A percentile compares a stretch with the other conserved stretches of the same genome.
Evolutionary conservation across 2,797 vertebrate genomes (phyloP).

Genomic region (Lagorchestes hirsutus): DNA sequence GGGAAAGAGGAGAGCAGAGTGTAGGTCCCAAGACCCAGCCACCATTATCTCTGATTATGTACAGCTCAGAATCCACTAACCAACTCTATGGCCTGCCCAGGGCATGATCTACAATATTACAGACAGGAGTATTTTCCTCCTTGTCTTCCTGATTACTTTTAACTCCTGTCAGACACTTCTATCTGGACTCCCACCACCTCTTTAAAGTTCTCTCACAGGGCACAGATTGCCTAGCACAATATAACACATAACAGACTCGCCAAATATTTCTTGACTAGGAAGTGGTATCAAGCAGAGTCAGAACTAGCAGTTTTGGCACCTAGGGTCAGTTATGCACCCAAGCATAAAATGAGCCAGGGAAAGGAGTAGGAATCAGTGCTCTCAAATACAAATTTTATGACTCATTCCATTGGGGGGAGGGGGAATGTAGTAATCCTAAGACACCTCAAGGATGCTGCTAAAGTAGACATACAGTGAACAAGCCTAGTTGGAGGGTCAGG

Average conservation of each 20-base stretch:
- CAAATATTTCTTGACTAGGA: not conserved
- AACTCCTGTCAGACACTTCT: not conserved
- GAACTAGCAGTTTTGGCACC: not conserved
- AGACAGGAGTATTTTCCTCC: not conserved
- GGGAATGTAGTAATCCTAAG: not conserved
- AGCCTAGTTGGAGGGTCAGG: not conserved
- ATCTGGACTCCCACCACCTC: not conserved
- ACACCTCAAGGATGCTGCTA: not conserved
- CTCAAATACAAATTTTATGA: not conserved
- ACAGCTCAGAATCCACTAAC: not conserved
- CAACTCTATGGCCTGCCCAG: not conserved
- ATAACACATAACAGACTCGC: not conserved
- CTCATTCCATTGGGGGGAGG: not conserved
- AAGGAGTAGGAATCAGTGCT: not conserved
- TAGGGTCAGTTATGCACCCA: not conserved
- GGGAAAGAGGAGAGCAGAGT: constrained; percentile 13
- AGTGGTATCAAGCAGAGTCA: not conserved
- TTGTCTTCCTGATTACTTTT: not conserved
- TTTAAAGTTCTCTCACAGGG: not conserved
- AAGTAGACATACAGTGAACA: not conserved
- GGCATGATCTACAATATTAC: not conserved
- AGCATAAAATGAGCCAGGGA: not conserved
- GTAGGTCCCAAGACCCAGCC: not conserved
- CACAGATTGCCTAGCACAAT: not conserved
- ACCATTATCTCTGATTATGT: too few species aligned